Percentiles rank a stretch among this genome's conserved stretches.
Evolutionary conservation across 2,797 vertebrate species (phyloP).

Genomic region (Heteromormyrus szaboi): DNA sequence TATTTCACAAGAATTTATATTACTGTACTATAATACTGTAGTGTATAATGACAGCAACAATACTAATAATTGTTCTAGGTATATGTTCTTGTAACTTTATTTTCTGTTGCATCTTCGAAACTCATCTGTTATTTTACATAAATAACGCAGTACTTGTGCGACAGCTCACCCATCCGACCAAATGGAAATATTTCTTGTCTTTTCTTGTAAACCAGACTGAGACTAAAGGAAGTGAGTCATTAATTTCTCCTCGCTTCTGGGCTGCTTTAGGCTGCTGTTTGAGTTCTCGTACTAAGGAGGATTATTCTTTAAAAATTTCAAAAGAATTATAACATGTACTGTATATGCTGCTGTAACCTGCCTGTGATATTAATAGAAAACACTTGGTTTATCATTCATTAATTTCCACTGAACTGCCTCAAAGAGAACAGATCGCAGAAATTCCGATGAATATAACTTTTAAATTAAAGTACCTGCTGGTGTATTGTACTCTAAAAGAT

Average conservation of each 20-base stretch:
- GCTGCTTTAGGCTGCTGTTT: slow-evolving; percentile 2
- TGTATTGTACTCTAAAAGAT: neutral
- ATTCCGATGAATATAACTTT: neutral
- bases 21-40: neutral
- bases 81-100: neutral
- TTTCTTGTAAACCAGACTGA: slow-evolving; percentile 16
- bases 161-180: slow-evolving; percentile 13
- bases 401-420: neutral
- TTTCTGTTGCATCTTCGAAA: neutral
- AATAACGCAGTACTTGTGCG: neutral
- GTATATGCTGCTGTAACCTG: neutral
- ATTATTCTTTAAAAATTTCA: neutral
- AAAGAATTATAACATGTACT: neutral
- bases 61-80: neutral
- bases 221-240: slow-evolving; percentile 27
- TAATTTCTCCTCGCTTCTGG: slow-evolving; percentile 14
- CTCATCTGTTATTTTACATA: neutral
- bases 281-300: slow-evolving; percentile 11
- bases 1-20: neutral
- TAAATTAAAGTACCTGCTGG: neutral
- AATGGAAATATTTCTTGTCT: slow-evolving; percentile 6
- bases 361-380: neutral
- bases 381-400: neutral
- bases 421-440: neutral
- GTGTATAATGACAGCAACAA: neutral